Base-by-base conservation (phyloP, 30 jellyfish, hydroid and myxozoan species). In the Turritopsis dohrnii region DNA sequence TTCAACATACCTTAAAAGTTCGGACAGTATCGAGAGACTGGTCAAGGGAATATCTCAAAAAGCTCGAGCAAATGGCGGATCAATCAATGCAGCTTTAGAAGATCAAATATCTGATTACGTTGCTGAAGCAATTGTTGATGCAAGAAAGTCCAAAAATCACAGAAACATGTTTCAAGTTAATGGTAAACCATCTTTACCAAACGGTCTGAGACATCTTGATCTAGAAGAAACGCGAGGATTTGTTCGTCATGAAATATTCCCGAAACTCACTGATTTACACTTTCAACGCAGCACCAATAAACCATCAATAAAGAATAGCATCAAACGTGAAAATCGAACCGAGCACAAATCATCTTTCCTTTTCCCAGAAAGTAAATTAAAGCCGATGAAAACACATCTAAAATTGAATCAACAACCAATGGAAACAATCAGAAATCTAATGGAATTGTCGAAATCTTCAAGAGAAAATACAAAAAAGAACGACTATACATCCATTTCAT, bases 91-190 rank as follows among this genome's bases (percentile, higher is more conserved):
- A 1, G 87, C 54, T 80, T 28, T 80, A 23, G 87, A 80, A 41
- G 87, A 80, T 21, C 54, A 53, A 65, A 80, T 80, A 5, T 80
- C 87, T 0, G 87, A 80, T 80, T 66, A 28, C 22, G 65, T 80
- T 23, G 87, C 87, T 20, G 87, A 80, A 65, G 87, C 87, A 5
- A 53, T 80, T 18, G 87, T 80, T 65, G 52, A 65, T 21, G 87
- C 87, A 41, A 80, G 66, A 53, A 65, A 26, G 22, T 28, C 87
- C 16, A 17, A 22, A 22, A 79, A 69, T 20, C 29, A 65, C 8
- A 80, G 53, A 80, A 80, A 0, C 17, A n/a, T 69, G 30, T 69
- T 8, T 19, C 31, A 8, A 1, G 30, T 8, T 27, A 23, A 69
- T 9, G 16, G 77, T n/a, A 69, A 69, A 1, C 9, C 9, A 16